Base-by-base conservation (phyloP, 2,888 invertebrate species). In the Sesia apiformis region DNA sequence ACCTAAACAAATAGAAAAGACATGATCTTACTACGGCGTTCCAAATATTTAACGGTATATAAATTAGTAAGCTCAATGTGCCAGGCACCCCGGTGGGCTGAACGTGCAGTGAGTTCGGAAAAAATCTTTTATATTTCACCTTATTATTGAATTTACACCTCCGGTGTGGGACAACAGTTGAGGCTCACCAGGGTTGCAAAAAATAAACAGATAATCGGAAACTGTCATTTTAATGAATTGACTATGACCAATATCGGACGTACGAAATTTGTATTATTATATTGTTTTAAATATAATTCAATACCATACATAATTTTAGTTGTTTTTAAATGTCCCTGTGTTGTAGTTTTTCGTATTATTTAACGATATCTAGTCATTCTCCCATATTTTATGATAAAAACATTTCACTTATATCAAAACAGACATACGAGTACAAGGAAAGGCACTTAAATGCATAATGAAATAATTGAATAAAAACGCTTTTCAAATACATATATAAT, bases 111-210 rank as follows among this genome's bases (percentile, higher is more conserved):
- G 63, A 66, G 39, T 5, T 57, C 54, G 57, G 59, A 64, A 66
- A 70, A 74, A 70, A 69, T 60, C 69, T 67, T 72, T 83, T 79
- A 74, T 77, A 59, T 66, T 63, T 53, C 61, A 67, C 64, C 71
- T 76, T 76, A 80, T 79, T 78, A 82, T 77, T 74, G 79, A 76
- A 78, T 81, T 82, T 76, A 81, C 81, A 82, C 84, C 78, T 80
- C 70, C 59, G 60, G 61, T 64, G 69, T 69, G 64, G 70, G 67
- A 70, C 68, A 70, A 69, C 67, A 67, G 57, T 62, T 64, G 65
- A 65, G 53, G 40, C 49, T 54, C 43, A 53, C 52, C 52, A 57
- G 51, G 62, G 60, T 66, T 40, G 66, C 65, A 72, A 76, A 72
- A 70, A 64, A 56, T 63, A 67, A 62, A 60, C 51, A 63, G 62